These are phyloP conservation scores for Cirrhinus mrigala DNA, from an alignment of 2,797 vertebrate species.

Conservation along the genomic window DNA sequence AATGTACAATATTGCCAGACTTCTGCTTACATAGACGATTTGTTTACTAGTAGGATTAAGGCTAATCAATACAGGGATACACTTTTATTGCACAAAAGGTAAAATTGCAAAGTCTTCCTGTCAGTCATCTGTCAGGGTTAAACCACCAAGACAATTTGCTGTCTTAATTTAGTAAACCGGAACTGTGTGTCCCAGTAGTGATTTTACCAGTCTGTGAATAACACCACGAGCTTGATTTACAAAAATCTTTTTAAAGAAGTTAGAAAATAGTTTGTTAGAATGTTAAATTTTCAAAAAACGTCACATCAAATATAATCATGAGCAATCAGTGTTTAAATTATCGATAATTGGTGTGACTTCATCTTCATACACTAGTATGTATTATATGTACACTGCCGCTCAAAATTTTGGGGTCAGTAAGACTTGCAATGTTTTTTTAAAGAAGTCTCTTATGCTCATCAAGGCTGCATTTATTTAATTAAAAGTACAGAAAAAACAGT, in stretches of 20 bases:
- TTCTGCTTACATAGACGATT: not conserved
- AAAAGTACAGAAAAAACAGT: too few relatives aligned
- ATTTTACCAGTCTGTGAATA: not conserved
- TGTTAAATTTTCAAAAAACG: not conserved
- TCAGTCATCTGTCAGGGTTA: not conserved
- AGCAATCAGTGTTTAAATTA: not conserved
- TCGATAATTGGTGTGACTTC: not conserved
- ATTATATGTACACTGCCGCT: not conserved
- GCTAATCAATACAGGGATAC: not conserved
- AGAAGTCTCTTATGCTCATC: too few relatives aligned
- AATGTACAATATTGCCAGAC: not conserved
- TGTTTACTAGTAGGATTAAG: constrained; percentile 5
- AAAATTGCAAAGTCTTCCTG: not conserved
- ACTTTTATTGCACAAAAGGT: not conserved
- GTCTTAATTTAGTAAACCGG: not conserved
- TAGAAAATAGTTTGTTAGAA: not conserved
- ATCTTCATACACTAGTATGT: not conserved
- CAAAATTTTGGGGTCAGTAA: too few relatives aligned
- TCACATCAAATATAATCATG: not conserved
- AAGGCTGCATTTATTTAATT: too few relatives aligned
- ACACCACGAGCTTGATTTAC: too few relatives aligned
- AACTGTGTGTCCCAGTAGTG: not conserved
- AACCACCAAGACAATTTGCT: not conserved
- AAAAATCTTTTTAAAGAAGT: too few relatives aligned
- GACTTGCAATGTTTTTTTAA: too few relatives aligned